phyloP scores from a whole-genome alignment of 37 sponge, comb jelly and placozoan genomes.

The Eunapius fragilis region DNA sequence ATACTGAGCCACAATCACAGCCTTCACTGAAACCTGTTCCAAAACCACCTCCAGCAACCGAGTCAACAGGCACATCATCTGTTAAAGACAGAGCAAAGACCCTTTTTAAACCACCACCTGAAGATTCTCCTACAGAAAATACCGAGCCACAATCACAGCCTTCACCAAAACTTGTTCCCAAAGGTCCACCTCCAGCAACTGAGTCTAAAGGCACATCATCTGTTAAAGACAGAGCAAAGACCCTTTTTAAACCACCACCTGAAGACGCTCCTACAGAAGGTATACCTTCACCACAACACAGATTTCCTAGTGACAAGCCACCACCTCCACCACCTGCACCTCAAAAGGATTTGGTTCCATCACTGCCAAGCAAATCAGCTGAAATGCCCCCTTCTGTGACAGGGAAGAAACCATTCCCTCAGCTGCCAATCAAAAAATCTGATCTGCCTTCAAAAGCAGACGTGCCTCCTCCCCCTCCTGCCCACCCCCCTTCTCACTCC shows the following conservation, averaged over 20 bases:
- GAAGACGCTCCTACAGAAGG: not conserved
- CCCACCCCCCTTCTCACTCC: not conserved
- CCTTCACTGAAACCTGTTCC: conserved; percentile 5
- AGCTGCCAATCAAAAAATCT: conserved; percentile 16
- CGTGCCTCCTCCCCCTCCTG: conserved; percentile 3
- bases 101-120: no score
- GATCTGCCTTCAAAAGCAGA: conserved; percentile 22
- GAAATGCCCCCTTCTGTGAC: no score
- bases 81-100: no score
- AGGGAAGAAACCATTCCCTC: not conserved
- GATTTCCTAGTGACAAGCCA: conserved; percentile 4
- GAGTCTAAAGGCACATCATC: not conserved
- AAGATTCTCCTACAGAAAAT: no score
- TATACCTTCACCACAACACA: not conserved
- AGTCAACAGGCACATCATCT: not conserved
- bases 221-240: not conserved
- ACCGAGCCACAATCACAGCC: no score
- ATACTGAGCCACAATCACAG: conserved; percentile 1
- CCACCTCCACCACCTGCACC: conserved; percentile 2
- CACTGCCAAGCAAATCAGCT: not conserved
- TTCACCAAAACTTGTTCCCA: not conserved
- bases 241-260: not conserved
- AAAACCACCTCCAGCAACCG: not conserved
- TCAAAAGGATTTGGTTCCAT: no score
- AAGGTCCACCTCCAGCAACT: not conserved